phyloP scores from a whole-genome alignment of 2,888 invertebrate species.

The Macrophya annulata region DNA sequence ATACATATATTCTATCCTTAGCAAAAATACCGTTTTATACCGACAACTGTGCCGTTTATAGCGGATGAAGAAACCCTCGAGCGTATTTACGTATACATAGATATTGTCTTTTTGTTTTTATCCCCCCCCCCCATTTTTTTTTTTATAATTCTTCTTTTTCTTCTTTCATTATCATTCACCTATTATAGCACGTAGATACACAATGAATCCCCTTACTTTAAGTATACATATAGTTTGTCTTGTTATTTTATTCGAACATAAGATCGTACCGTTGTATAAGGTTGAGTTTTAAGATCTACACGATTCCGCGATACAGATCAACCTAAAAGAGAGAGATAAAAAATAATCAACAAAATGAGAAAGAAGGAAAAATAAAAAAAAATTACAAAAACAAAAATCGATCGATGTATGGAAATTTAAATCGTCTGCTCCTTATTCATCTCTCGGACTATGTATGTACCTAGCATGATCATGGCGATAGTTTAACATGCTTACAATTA shows the following conservation, averaged over 20 bases:
- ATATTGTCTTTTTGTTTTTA: conserved; percentile 12
- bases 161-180: conserved; percentile 5
- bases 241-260: conserved; percentile 25
- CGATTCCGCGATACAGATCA: not conserved
- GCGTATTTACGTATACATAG: conserved; percentile 16
- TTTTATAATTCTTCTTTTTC: not conserved
- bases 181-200: not conserved
- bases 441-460: not conserved
- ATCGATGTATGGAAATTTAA: not conserved
- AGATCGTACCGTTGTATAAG: conserved; percentile 42
- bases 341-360: not conserved
- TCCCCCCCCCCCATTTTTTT: too few species aligned
- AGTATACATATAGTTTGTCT: not conserved
- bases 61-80: not conserved
- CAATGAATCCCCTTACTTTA: not conserved
- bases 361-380: not conserved
- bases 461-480: not conserved
- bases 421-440: not conserved
- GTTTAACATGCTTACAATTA: not conserved
- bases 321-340: not conserved
- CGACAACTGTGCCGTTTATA: not conserved
- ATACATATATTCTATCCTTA: conserved; percentile 1
- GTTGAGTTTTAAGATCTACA: not conserved
- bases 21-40: conserved; percentile 32
- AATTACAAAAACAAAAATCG: not conserved